These are phyloP conservation scores for Gallinago undulata DNA, from an alignment of 2,113 vertebrate genomes.

Conservation along the genomic window DNA sequence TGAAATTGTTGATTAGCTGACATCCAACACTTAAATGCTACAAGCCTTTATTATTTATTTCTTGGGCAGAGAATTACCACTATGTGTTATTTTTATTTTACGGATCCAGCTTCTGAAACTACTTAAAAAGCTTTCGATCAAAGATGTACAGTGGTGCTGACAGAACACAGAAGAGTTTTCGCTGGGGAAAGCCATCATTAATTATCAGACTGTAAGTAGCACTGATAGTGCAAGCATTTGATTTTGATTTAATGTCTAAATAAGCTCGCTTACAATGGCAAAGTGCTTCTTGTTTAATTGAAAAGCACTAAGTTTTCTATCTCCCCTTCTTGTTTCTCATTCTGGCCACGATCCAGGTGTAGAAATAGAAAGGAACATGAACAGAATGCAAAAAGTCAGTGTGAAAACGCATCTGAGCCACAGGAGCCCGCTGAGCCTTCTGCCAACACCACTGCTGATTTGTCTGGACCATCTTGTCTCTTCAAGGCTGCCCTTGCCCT, in stretches of 20 bases:
- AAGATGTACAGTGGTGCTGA: conserved; percentile 51
- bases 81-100: conserved; percentile 50
- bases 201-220: conserved; percentile 60
- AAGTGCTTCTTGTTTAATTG: conserved; percentile 59
- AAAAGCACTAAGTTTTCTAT: conserved; percentile 50
- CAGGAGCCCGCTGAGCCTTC: background rate
- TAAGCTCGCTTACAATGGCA: conserved; percentile 48
- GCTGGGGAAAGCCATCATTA: conserved; percentile 56
- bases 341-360: conserved; percentile 43
- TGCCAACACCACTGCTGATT: background rate
- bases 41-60: conserved; percentile 61
- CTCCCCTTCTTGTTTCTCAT: background rate
- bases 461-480: background rate
- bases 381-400: background rate
- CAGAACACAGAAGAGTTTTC: conserved; percentile 3
- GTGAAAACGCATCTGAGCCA: background rate
- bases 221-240: conserved; percentile 47
- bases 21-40: conserved; percentile 20
- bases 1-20: conserved; percentile 19
- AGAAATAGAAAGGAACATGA: conserved; percentile 32
- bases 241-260: conserved; percentile 71
- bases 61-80: conserved; percentile 46
- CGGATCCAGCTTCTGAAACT: conserved; percentile 62
- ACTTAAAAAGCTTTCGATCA: conserved; percentile 70
- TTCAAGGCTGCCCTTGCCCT: background rate